Evolutionary conservation across 2,888 invertebrate species (phyloP), one percentile per base, ranked within the genome.

Genomic region (Nomada ferruginata): DNA sequence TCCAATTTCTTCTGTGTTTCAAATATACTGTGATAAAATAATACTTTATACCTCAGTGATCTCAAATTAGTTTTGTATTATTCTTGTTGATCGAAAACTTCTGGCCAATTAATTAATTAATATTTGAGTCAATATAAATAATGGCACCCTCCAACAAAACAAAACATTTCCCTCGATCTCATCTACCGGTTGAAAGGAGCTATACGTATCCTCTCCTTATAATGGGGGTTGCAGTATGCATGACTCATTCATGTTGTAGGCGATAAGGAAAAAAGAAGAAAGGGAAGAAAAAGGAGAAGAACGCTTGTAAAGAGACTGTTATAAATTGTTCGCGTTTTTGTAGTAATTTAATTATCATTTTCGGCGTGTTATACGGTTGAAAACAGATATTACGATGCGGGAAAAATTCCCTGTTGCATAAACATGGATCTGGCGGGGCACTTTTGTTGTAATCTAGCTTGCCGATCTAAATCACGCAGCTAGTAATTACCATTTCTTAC

Each of bases 291-390:
- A 53, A 53, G 53, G 18, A n/a, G n/a, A n/a, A 2, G n/a, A 53
- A 53, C 10, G n/a, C 53, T 53, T 53, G 53, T 7, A 53, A 53
- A 53, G n/a, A n/a, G n/a, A 53, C 9, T n/a, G n/a, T n/a, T 53
- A n/a, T 18, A 53, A 53, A n/a, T 53, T 53, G n/a, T 53, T 18
- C 15, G n/a, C n/a, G 53, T n/a, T 53, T n/a, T n/a, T 70, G 29
- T 36, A 52, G 42, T 55, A 59, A 73, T 47, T 76, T 83, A 83
- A 83, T 79, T 83, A 79, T 79, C 79, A 53, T 76, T 60, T 73
- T 79, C 70, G 60, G 65, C 76, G 68, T 66, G 76, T 72, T 76
- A 71, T 71, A 63, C 68, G 60, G n/a, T 23, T 36, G 63, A n/a
- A n/a, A 29, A 36, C 61, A 42, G 53, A 50, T 66, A 64, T 73